Conservation (phyloP, 2,113 vertebrate genomes). For the Pterocles orientalis region DNA sequence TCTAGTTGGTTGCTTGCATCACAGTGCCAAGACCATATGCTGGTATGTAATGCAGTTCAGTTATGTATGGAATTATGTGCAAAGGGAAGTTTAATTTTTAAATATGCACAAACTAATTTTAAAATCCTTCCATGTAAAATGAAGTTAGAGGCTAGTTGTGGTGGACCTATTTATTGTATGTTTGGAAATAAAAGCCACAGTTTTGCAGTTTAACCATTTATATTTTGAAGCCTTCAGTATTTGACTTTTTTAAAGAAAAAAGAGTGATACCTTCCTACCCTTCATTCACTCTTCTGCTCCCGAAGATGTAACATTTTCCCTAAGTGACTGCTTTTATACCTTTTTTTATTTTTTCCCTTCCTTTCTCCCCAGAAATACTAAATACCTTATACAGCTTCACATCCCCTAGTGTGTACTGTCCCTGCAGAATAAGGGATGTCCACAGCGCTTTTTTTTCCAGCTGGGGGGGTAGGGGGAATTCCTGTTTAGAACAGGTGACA, state of each 20-base stretch:
- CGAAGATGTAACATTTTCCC: accelerated
- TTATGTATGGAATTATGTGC: slow-evolving; percentile 25
- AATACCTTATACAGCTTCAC: accelerated
- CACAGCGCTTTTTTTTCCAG: accelerated
- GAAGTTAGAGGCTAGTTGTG: slow-evolving; percentile 68
- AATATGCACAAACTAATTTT: slow-evolving; percentile 67
- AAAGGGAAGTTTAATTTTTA: slow-evolving; percentile 64
- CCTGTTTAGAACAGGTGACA: accelerated
- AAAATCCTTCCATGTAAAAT: slow-evolving; percentile 63
- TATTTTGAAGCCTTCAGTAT: not conserved
- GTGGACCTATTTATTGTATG: slow-evolving; percentile 71
- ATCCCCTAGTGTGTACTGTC: accelerated
- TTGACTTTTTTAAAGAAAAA: not conserved
- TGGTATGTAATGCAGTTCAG: slow-evolving; percentile 29
- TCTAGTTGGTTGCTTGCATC: slow-evolving; percentile 40
- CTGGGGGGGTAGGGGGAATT: accelerated
- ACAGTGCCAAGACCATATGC: slow-evolving; percentile 54
- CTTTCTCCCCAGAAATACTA: not conserved
- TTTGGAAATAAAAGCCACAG: slow-evolving; percentile 72
- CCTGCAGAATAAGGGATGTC: not conserved
- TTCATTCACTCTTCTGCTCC: not conserved
- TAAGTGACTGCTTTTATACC: not conserved
- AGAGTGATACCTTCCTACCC: accelerated
- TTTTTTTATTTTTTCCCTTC: not conserved
- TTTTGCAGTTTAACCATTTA: slow-evolving; percentile 58